Conservation (phyloP, 2,113 vertebrate species). For the Erpornis zantholeuca region DNA sequence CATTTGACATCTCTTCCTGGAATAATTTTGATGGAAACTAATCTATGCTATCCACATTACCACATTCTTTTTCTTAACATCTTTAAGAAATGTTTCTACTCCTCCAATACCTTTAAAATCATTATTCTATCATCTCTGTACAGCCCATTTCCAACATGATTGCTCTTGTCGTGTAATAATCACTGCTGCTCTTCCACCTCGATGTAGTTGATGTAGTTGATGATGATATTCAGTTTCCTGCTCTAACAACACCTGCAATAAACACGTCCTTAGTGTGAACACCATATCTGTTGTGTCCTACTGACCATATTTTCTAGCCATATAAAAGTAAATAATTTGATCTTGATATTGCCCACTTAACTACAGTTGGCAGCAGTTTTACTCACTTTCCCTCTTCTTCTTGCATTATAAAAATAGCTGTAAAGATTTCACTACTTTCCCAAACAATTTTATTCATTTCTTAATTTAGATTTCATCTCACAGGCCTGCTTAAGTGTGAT, state of each 20-base stretch:
- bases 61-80: background rate
- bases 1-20: background rate
- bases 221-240: background rate
- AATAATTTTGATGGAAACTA: background rate
- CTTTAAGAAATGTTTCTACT: background rate
- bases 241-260: background rate
- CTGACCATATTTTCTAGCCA: background rate
- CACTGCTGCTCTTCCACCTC: background rate
- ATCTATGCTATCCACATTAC: background rate
- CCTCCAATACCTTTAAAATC: background rate
- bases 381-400: background rate
- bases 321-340: background rate
- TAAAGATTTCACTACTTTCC: background rate
- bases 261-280: background rate
- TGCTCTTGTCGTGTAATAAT: background rate
- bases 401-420: background rate
- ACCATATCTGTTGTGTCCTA: background rate
- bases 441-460: background rate
- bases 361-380: background rate
- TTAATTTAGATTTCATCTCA: background rate
- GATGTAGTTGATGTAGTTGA: background rate
- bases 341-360: background rate
- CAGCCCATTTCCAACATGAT: background rate
- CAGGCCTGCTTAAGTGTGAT: background rate
- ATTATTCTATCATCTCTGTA: background rate